Conservation (phyloP, 2,797 vertebrate genomes). For the Aplochiton taeniatus region DNA sequence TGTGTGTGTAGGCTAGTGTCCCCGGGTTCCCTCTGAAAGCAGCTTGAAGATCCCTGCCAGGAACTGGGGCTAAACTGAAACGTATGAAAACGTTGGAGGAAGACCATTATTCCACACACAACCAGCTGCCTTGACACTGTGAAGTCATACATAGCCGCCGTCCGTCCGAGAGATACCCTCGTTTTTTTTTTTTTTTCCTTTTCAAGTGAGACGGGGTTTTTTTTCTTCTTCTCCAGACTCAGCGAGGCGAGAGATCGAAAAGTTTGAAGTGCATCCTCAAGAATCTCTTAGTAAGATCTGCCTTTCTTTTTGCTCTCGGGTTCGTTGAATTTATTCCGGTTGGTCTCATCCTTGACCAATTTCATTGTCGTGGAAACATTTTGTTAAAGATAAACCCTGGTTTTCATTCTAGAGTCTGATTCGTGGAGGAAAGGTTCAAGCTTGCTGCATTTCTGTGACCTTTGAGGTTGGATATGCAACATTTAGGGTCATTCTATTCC, state of each 20-base stretch:
- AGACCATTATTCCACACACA: conserved; percentile 50
- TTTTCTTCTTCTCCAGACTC: conserved; percentile 65
- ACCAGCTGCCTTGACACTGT: conserved; percentile 40
- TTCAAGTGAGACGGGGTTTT: conserved; percentile 52
- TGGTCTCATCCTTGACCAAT: no score
- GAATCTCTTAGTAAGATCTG: conserved; percentile 47
- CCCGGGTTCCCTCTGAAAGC: conserved; percentile 39
- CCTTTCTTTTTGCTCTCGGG: conserved; percentile 26
- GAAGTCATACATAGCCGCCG: conserved; percentile 61
- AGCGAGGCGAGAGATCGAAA: conserved; percentile 36
- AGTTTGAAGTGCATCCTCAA: conserved; percentile 35
- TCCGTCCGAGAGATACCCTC: conserved; percentile 42
- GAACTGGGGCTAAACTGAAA: conserved; percentile 68
- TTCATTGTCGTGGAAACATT: no score
- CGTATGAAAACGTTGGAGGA: conserved; percentile 62
- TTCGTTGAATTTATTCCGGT: no score
- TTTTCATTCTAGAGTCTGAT: no score
- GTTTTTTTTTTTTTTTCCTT: conserved; percentile 47
- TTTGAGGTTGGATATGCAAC: no score
- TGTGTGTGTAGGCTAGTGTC: conserved; percentile 35
- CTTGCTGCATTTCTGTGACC: no score
- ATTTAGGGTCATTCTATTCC: no score
- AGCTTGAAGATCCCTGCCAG: conserved; percentile 48
- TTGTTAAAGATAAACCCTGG: no score
- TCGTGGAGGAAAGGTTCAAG: no score